Percentiles rank a stretch among this genome's conserved stretches.
Conservation (phyloP, 1,140 invertebrate species). For the Orchesella cincta region DNA sequence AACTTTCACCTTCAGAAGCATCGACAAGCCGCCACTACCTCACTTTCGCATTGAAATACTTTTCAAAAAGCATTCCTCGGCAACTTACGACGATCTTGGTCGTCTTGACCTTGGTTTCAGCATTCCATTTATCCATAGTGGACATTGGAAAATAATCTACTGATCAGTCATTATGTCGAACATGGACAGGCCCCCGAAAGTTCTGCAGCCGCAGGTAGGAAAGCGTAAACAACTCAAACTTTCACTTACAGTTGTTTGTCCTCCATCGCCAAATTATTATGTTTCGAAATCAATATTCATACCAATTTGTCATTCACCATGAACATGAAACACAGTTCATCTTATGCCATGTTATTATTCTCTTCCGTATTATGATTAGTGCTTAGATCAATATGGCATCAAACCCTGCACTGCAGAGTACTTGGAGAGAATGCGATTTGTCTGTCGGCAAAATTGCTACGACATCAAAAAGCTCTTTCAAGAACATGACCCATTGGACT, state of each 20-base stretch:
- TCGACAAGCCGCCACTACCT: background rate
- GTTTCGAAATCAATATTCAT: background rate
- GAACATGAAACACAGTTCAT: background rate
- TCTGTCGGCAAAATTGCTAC: conserved; percentile 31
- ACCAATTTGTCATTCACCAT: background rate
- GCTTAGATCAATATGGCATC: conserved; percentile 46
- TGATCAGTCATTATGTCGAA: conserved; percentile 40
- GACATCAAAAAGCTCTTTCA: conserved; percentile 41
- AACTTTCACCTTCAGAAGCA: background rate
- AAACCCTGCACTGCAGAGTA: conserved; percentile 49
- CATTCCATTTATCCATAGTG: background rate
- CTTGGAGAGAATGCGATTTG: conserved; percentile 45
- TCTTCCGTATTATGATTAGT: background rate
- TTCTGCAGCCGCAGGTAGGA: conserved; percentile 44
- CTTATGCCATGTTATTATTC: too few relatives aligned
- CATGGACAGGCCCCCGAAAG: conserved; percentile 37
- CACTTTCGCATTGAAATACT: background rate
- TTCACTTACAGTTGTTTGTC: background rate
- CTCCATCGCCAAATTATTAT: background rate
- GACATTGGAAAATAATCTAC: background rate
- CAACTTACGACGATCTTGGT: background rate
- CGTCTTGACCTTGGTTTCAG: background rate
- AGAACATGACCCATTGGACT: conserved; percentile 49
- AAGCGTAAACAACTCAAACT: background rate
- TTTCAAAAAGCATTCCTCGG: background rate